A percentile compares a stretch with the other conserved stretches of the same genome.
phyloP scores from a whole-genome alignment of 2,888 invertebrate genomes.

The Lamproptera curius region DNA sequence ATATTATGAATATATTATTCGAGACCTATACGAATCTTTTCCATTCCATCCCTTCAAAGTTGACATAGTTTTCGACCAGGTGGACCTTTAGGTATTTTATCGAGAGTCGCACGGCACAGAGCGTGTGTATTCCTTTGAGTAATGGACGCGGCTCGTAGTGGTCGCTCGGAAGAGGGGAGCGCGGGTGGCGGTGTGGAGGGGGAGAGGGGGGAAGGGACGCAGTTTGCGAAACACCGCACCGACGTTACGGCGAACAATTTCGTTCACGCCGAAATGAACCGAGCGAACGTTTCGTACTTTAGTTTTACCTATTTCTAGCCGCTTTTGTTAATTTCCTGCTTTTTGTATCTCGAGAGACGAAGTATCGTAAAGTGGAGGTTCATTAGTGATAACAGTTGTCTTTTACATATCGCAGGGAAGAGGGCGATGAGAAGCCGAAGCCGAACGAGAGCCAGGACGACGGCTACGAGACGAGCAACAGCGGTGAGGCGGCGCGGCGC shows the following conservation, averaged over 20 bases:
- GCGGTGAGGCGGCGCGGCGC: slow-evolving; percentile 75
- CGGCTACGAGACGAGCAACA: slow-evolving; percentile 92
- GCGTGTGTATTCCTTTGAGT: slow-evolving; percentile 6
- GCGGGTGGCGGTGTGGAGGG: neutral
- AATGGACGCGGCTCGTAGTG: neutral
- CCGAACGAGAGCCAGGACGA: slow-evolving; percentile 89
- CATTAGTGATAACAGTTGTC: too few species aligned
- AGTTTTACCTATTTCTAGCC: too few species aligned
- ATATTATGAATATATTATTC: too few species aligned
- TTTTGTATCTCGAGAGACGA: too few species aligned
- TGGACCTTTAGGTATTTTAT: neutral
- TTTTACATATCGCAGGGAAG: slow-evolving; percentile 56
- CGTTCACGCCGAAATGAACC: neutral
- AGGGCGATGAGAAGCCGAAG: slow-evolving; percentile 73
- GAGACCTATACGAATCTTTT: too few species aligned
- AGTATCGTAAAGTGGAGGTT: too few species aligned
- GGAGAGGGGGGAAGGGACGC: neutral
- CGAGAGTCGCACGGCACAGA: neutral
- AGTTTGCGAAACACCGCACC: too few species aligned
- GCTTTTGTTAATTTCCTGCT: too few species aligned
- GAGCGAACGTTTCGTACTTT: neutral
- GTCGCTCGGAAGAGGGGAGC: neutral
- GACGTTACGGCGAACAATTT: neutral
- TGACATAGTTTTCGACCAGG: neutral
- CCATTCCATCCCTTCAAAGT: neutral